A percentile compares a stretch with the other conserved stretches of the same genome.
Conservation (phyloP, 2,113 vertebrate species). For the Oreochromis spilurus region DNA sequence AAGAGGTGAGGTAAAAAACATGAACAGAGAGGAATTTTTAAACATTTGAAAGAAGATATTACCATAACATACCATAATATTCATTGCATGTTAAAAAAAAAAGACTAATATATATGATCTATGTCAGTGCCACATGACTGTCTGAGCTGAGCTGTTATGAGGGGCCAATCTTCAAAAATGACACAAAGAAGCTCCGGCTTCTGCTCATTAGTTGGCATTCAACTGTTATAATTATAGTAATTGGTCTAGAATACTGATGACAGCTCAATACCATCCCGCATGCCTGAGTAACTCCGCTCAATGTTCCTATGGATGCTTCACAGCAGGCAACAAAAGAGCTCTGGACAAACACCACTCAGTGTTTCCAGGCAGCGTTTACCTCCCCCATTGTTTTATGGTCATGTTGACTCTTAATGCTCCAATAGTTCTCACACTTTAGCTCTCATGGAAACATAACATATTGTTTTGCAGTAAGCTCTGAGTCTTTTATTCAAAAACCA, state of each 20-base stretch:
- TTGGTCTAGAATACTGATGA: constrained; percentile 28
- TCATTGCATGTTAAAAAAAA: not conserved
- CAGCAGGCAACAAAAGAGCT: constrained; percentile 19
- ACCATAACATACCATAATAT: not conserved
- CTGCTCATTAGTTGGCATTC: constrained; percentile 13
- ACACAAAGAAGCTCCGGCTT: not conserved
- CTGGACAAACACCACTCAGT: not conserved
- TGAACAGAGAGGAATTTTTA: not conserved
- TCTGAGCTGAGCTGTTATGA: not conserved
- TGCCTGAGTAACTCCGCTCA: constrained; percentile 44
- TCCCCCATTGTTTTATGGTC: constrained; percentile 21
- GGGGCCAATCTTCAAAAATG: not conserved
- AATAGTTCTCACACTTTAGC: not conserved
- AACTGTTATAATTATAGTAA: constrained; percentile 38
- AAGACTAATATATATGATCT: not conserved
- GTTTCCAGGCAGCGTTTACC: not conserved
- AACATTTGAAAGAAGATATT: not conserved
- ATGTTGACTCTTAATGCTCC: constrained; percentile 9
- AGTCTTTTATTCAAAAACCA: not conserved
- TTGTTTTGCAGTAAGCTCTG: not conserved
- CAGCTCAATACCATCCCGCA: constrained; percentile 3
- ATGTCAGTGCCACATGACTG: not conserved
- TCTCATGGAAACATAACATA: not conserved
- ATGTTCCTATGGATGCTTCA: not conserved
- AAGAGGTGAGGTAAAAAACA: not conserved